Base-by-base conservation (phyloP, 1,140 invertebrate genomes). In the Heliconius hermathena region DNA sequence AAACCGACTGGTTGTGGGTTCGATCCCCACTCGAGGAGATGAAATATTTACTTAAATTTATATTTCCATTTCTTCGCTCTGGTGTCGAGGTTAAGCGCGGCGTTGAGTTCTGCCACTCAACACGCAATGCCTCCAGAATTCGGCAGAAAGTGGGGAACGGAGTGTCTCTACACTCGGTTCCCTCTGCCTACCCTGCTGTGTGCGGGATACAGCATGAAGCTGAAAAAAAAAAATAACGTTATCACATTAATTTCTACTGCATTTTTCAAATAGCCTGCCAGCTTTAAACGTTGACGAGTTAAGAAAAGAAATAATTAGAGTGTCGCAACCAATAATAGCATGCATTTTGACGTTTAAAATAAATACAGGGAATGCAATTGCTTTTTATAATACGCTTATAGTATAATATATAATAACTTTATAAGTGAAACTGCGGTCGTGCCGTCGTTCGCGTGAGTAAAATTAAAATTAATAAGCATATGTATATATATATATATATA, bases 251-350 rank as follows among this genome's bases (percentile, higher is more conserved):
- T 66, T 76, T 70, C 57, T 76, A 0, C 49, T n/a, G 26, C 26
- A 26, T 26, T 66, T n/a, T 66, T 66, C 60, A 66, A 66, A 66
- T 66, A 16, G 26, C 26, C 13, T 29, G 11, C 26, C 60, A 66
- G 60, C 60, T 22, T 66, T 66, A 9, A 26, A 8, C 20, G 20
- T 18, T 22, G 20, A 13, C 8, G 22, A 29, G 60, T 66, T 66
- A n/a, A 46, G 57, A 46, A 70, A 71, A 70, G 38, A 76, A 76
- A 66, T 75, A 66, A 77, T 78, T 73, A 57, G 13, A 26, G 73
- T 78, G 76, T 78, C 76, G 71, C 49, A 16, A 66, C 22, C 76
- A 78, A 73, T 72, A 77, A 77, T 78, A 52, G n/a, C 52, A 33
- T 38, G 70, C 26, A 26, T 73, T 41, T 71, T 66, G 9, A 66